Evolutionary conservation across 2,797 vertebrate genomes (phyloP).

Genomic region (Picus viridis): DNA sequence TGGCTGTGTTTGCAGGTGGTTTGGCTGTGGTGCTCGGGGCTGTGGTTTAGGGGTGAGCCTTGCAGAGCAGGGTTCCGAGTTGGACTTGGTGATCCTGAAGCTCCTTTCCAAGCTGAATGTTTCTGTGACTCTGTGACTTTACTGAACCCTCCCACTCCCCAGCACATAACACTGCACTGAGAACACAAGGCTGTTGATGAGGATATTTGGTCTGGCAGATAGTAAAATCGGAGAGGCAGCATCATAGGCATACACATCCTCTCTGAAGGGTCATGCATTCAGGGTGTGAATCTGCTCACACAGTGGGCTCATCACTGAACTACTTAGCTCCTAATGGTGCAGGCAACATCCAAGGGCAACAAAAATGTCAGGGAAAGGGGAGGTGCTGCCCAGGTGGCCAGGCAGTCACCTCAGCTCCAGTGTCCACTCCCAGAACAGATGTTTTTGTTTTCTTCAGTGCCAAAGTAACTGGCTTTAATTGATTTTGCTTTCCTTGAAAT

Average conservation of each 20-base stretch:
- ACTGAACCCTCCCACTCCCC: not conserved
- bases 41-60: too few species aligned
- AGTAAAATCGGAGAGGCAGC: not conserved
- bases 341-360: fast-evolving
- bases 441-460: not conserved
- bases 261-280: not conserved
- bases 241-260: not conserved
- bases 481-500: not conserved
- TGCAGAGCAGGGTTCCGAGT: too few species aligned
- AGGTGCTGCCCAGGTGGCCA: not conserved
- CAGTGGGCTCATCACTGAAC: fast-evolving
- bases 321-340: not conserved
- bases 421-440: not conserved
- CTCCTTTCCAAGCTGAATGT: too few species aligned
- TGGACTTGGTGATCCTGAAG: too few species aligned
- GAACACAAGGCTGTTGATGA: not conserved
- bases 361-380: not conserved
- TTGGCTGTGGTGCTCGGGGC: too few species aligned
- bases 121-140: too few species aligned
- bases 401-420: not conserved
- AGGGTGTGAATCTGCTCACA: not conserved
- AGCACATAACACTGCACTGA: not conserved
- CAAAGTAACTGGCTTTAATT: not conserved
- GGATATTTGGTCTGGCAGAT: not conserved
- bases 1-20: too few species aligned